Evolutionary conservation across 92 coral and sea anemone genomes (phyloP).

Genomic region (Ricordea florida): DNA sequence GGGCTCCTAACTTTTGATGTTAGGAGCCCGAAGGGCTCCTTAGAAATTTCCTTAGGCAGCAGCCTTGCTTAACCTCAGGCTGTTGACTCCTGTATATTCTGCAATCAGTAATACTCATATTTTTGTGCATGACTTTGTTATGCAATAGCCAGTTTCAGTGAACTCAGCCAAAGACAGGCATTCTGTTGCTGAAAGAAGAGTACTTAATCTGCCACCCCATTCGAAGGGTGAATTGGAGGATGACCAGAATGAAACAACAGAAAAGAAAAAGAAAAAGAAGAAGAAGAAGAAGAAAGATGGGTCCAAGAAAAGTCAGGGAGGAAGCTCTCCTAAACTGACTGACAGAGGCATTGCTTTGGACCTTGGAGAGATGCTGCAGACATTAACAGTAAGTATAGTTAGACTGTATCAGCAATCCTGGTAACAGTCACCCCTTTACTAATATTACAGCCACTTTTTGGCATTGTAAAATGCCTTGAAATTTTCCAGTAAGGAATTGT

Average conservation of each 20-base stretch:
- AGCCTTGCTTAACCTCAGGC: too few species aligned
- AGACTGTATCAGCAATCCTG: neutral
- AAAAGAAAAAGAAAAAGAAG: constrained; percentile 66
- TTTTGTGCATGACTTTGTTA: too few species aligned
- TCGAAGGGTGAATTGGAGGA: neutral
- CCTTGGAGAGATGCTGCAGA: constrained; percentile 45
- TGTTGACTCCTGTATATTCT: too few species aligned
- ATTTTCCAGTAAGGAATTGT: too few species aligned
- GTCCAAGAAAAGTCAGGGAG: constrained; percentile 4
- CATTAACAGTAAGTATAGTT: constrained; percentile 9
- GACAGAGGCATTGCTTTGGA: constrained; percentile 80
- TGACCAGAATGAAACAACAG: neutral
- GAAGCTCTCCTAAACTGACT: constrained; percentile 64
- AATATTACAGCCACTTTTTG: too few species aligned
- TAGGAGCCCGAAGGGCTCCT: too few species aligned
- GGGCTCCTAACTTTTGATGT: too few species aligned
- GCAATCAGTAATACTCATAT: too few species aligned
- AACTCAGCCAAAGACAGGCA: neutral
- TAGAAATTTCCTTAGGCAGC: too few species aligned
- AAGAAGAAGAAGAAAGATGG: constrained; percentile 70
- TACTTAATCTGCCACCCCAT: constrained; percentile 23
- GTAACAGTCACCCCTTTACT: too few species aligned
- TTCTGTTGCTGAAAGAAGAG: neutral
- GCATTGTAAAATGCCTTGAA: too few species aligned
- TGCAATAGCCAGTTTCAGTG: neutral